Base-by-base conservation (phyloP, 2,113 vertebrate genomes). In the Eonycteris spelaea region DNA sequence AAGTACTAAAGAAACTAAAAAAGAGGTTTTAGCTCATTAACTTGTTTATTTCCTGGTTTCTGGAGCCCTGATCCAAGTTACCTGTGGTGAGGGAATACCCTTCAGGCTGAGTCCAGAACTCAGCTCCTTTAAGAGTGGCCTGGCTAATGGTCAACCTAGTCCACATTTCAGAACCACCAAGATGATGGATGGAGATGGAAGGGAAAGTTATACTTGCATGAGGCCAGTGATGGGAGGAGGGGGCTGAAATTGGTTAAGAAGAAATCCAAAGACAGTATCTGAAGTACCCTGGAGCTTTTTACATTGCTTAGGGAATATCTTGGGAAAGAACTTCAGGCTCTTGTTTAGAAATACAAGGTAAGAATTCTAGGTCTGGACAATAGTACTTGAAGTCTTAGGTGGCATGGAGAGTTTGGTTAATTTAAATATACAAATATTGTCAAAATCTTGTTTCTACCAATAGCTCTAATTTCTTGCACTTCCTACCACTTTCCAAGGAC, bases 41-140 rank as follows among this genome's bases (percentile, higher is more conserved):
- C 98, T 40, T 99, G 99, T 96, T 99, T 99, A 35, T 99, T 99
- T 79, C 99, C 99, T 21, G 99, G 98, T 97, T 98, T 99, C 70
- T 99, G 96, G 97, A 98, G 85, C 95, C 96, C 90, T 99, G 98
- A 2, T 98, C 95, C 5, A 96, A 97, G 86, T 98, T 97, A 96
- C 94, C 98, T 98, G 97, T 86, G 79, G 87, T 92, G 96, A 96
- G 6, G 96, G 96, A 97, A 90, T 80, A 90, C 6, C 14, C 2
- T 93, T 86, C 74, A 95, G 79, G 30, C 21, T 74, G n/a, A 86
- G 18, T 51, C 28, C 5, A 43, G 7, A 90, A 35, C 22, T 53
- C 70, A 88, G 55, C 12, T 43, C 30, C 24, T 61, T 94, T 88
- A 28, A 67, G 33, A 57, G 30, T 73, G n/a, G 30, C 2, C 33